Evolutionary conservation across 2,888 invertebrate genomes (phyloP).

Genomic region (Anticlea derivata): DNA sequence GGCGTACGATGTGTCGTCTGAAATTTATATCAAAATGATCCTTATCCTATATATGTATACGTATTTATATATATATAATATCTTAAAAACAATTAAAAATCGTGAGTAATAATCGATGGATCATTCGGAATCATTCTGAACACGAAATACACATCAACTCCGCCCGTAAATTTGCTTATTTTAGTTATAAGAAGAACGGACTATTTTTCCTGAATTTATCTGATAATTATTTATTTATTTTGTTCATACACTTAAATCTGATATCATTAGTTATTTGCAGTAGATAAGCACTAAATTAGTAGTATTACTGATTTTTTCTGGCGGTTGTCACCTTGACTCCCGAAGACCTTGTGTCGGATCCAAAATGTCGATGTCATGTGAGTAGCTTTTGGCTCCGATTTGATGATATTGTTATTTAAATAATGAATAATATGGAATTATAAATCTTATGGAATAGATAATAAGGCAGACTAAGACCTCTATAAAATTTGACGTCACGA

Average conservation of each 20-base stretch:
- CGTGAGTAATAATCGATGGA: neutral
- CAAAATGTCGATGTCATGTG: conserved; percentile 27
- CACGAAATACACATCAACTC: conserved; percentile 8
- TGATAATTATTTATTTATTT: too few species aligned
- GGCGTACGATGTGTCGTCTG: too few species aligned
- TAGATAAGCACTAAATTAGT: too few species aligned
- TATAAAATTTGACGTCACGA: too few species aligned
- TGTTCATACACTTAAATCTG: conserved; percentile 22
- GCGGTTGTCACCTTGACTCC: conserved; percentile 26
- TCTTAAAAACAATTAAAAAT: too few species aligned
- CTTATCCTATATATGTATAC: neutral
- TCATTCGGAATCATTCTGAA: neutral
- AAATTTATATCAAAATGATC: too few species aligned
- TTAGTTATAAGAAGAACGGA: too few species aligned
- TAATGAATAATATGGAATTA: too few species aligned
- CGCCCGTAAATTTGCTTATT: neutral
- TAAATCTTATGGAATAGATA: too few species aligned
- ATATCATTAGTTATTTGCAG: conserved; percentile 24
- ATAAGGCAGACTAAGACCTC: too few species aligned
- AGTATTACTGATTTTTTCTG: too few species aligned
- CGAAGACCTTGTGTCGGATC: conserved; percentile 31
- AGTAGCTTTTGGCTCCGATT: conserved; percentile 13
- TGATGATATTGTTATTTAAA: too few species aligned
- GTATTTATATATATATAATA: neutral
- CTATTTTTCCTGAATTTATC: conserved; percentile 26